Percentiles rank a stretch among this genome's conserved stretches.
These are phyloP conservation scores for Trididemnum miniatum DNA, from an alignment of 23 tunicate species.

Conservation along the genomic window DNA sequence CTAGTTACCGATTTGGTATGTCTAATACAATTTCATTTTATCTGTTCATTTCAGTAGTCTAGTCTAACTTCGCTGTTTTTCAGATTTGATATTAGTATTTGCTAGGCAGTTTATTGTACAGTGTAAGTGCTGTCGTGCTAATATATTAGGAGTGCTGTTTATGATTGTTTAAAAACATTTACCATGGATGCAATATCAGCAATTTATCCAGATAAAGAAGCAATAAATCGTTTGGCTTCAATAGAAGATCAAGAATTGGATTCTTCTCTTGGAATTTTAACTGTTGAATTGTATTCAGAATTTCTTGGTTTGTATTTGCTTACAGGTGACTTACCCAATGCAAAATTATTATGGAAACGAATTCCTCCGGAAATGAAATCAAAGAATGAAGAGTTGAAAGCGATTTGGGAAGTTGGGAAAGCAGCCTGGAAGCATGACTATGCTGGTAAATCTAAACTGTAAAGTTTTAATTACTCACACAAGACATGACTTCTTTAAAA, in stretches of 20 bases:
- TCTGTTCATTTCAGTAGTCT: too few relatives aligned
- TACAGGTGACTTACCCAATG: slow-evolving; percentile 48
- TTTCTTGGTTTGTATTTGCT: slow-evolving; percentile 69
- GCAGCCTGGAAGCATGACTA: slow-evolving; percentile 58
- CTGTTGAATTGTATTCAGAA: slow-evolving; percentile 65
- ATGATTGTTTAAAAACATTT: too few relatives aligned
- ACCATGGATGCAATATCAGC: neutral
- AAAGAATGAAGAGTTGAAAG: slow-evolving; percentile 40
- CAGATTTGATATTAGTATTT: too few relatives aligned
- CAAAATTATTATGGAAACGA: slow-evolving; percentile 76
- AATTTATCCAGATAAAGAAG: slow-evolving; percentile 1
- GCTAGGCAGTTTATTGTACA: too few relatives aligned
- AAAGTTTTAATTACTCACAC: too few relatives aligned
- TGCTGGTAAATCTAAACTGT: slow-evolving; percentile 31
- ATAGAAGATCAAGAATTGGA: slow-evolving; percentile 76
- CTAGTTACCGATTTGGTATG: too few relatives aligned
- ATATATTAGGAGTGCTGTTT: too few relatives aligned
- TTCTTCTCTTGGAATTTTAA: slow-evolving; percentile 49
- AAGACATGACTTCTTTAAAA: too few relatives aligned
- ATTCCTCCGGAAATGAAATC: slow-evolving; percentile 59
- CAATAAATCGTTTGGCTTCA: slow-evolving; percentile 35
- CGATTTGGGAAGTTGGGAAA: slow-evolving; percentile 80
- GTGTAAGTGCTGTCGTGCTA: too few relatives aligned
- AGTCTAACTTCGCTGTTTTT: too few relatives aligned
- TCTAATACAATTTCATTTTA: too few relatives aligned